Evolutionary conservation across 1,140 invertebrate genomes (phyloP).

Genomic region (Coboldia fuscipes): DNA sequence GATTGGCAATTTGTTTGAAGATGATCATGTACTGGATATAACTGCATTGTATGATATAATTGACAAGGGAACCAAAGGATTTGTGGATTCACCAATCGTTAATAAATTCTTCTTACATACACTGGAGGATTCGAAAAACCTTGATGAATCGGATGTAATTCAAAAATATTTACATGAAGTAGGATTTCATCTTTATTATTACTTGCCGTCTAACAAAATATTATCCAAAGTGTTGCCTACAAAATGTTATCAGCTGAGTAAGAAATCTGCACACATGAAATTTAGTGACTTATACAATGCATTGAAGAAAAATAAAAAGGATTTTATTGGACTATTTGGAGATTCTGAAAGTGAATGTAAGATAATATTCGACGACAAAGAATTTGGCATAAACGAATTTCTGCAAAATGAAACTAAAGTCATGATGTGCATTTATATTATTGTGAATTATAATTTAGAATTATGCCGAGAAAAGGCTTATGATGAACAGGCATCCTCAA

Average conservation of each 20-base stretch:
- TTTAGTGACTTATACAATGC: background rate
- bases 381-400: background rate
- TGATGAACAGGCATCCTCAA: too few relatives aligned
- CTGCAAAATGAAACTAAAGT: background rate
- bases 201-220: too few relatives aligned
- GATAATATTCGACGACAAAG: background rate
- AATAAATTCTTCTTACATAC: slow-evolving; percentile 12
- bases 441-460: too few relatives aligned
- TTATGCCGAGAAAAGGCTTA: too few relatives aligned
- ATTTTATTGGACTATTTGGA: background rate
- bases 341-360: background rate
- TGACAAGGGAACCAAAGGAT: slow-evolving; percentile 14
- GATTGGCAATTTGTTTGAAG: background rate
- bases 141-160: slow-evolving; percentile 9
- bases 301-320: background rate
- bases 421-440: background rate
- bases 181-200: slow-evolving; percentile 14
- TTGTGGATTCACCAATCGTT: slow-evolving; percentile 12
- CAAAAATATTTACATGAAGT: slow-evolving; percentile 15
- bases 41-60: slow-evolving; percentile 14
- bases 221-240: too few relatives aligned
- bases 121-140: background rate
- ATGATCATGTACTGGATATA: slow-evolving; percentile 7
- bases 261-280: background rate
- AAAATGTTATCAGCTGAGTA: background rate